phyloP scores from a whole-genome alignment of 2,113 vertebrate species.

The Isurus oxyrinchus region DNA sequence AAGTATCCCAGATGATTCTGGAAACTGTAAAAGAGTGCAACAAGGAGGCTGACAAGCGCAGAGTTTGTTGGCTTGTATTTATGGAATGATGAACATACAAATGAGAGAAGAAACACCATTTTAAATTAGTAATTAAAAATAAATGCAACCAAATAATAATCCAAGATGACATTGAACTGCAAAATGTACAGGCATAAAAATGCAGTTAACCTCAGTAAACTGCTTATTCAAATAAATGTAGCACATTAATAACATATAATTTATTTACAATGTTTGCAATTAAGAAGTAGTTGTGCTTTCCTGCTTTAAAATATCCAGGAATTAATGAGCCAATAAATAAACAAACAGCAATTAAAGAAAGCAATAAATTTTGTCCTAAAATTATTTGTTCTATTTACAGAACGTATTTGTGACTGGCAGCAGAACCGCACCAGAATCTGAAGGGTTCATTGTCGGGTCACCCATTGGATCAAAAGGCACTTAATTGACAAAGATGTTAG shows the following conservation, averaged over 20 bases:
- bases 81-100: neutral
- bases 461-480: neutral
- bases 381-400: constrained; percentile 1
- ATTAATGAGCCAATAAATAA: constrained; percentile 35
- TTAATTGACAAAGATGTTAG: neutral
- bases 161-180: neutral
- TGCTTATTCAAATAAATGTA: constrained; percentile 36
- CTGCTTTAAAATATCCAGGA: constrained; percentile 3
- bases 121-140: neutral
- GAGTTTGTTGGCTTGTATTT: neutral
- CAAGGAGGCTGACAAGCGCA: neutral
- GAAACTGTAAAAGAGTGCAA: neutral
- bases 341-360: neutral
- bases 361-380: neutral
- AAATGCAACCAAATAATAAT: neutral
- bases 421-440: neutral
- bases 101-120: neutral
- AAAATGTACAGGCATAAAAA: neutral
- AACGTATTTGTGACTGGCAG: neutral
- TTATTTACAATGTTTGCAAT: constrained; percentile 23
- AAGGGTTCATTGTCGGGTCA: neutral
- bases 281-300: constrained; percentile 4
- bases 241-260: neutral
- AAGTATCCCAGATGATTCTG: neutral
- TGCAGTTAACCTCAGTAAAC: constrained; percentile 19